Evolutionary conservation across 2,113 vertebrate species (phyloP).

Genomic region (Ifrita kowaldi): DNA sequence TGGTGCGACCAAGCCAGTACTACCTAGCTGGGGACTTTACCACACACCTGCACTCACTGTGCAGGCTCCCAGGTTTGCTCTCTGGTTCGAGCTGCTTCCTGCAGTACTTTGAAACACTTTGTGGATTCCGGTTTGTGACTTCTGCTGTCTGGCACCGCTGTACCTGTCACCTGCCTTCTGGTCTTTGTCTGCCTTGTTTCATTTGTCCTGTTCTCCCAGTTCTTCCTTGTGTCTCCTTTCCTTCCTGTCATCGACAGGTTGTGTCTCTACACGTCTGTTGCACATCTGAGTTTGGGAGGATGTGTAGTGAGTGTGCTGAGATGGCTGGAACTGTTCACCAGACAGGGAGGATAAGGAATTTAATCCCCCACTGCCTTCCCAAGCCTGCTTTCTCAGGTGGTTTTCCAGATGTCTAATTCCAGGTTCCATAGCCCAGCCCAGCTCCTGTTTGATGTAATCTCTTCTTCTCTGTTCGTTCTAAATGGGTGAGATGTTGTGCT

Average conservation of each 20-base stretch:
- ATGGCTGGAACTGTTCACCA: slow-evolving; percentile 57
- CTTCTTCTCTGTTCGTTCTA: slow-evolving; percentile 25
- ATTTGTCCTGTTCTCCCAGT: slow-evolving; percentile 21
- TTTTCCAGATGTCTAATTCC: slow-evolving; percentile 68
- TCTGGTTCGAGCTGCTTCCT: not conserved
- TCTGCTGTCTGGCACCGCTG: not conserved
- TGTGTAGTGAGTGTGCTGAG: not conserved
- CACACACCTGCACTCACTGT: not conserved
- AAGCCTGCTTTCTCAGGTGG: slow-evolving; percentile 63
- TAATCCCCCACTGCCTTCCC: slow-evolving; percentile 68
- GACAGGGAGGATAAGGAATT: slow-evolving; percentile 54
- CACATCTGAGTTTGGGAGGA: slow-evolving; percentile 60
- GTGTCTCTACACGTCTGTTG: slow-evolving; percentile 48
- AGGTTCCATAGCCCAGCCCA: slow-evolving; percentile 57
- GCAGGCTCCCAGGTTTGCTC: not conserved
- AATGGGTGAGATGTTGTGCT: not conserved
- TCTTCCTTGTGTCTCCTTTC: not conserved
- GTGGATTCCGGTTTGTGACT: not conserved
- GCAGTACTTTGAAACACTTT: not conserved
- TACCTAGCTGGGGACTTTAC: not conserved
- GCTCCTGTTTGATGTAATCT: slow-evolving; percentile 53
- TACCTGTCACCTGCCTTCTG: slow-evolving; percentile 47
- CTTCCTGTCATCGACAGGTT: slow-evolving; percentile 31
- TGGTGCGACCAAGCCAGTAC: accelerated
- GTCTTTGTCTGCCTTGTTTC: slow-evolving; percentile 11